These are phyloP conservation scores for Cybosia mesomella DNA, from an alignment of 2,888 invertebrate species.

Conservation along the genomic window DNA sequence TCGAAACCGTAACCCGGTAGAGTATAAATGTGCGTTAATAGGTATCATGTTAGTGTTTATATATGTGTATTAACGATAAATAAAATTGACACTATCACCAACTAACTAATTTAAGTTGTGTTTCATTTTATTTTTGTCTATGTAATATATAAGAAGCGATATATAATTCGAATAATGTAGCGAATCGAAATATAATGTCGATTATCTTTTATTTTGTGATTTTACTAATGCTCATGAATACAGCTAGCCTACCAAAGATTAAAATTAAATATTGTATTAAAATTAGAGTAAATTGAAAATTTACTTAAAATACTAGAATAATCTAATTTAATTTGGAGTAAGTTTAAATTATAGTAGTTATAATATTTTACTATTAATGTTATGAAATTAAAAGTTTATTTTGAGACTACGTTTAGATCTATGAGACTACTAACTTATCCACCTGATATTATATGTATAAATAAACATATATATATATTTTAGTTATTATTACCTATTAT, in stretches of 20 bases:
- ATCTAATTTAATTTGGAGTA: slow-evolving; percentile 15
- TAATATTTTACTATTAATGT: slow-evolving; percentile 27
- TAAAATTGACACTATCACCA: not conserved
- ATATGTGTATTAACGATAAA: slow-evolving; percentile 6
- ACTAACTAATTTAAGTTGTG: not conserved
- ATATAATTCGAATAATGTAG: not conserved
- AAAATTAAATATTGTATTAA: slow-evolving; percentile 47
- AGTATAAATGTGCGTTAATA: not conserved
- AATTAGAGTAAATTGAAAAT: slow-evolving; percentile 25
- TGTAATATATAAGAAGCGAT: not conserved
- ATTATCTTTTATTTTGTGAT: slow-evolving; percentile 38
- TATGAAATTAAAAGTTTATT: slow-evolving; percentile 22
- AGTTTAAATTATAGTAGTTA: slow-evolving; percentile 22
- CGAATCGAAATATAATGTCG: too few relatives aligned
- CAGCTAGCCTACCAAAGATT: slow-evolving; percentile 84
- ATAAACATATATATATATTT: not conserved
- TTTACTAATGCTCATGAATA: slow-evolving; percentile 72
- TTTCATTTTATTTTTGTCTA: not conserved
- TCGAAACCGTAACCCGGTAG: not conserved
- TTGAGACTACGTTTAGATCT: slow-evolving; percentile 18
- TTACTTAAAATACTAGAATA: slow-evolving; percentile 25
- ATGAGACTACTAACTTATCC: slow-evolving; percentile 32
- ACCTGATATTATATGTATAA: slow-evolving; percentile 15
- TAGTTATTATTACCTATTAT: not conserved
- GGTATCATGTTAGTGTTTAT: not conserved